Evolutionary conservation across 2,797 vertebrate genomes (phyloP), one percentile per base, ranked within the genome.

Genomic region (Lithobates sylvaticus): DNA sequence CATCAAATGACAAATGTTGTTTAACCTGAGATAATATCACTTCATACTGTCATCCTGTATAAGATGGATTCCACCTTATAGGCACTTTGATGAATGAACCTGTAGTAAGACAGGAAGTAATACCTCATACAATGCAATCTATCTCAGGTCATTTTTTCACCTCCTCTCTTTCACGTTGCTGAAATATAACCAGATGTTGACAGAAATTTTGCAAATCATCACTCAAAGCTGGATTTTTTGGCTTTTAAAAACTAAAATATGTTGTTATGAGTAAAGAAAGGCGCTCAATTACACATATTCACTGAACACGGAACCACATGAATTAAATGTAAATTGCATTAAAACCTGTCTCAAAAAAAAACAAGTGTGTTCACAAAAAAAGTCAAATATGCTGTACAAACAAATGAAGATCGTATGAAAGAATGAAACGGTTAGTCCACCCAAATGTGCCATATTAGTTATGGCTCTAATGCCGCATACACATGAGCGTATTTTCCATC

Each of bases 21-120:
- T 32, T 74, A 34, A 58, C 15, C 23, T 82, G 58, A 82, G 69
- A 74, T 72, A 61, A 73, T 65, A 82, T 74, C 80, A 27, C 70
- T 26, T 64, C 26, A 27, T 42, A 50, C 47, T 82, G 50, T 72
- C 44, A 10, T 26, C 47, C 16, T 73, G n/a, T 73, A 65, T 44
- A 71, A 81, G 78, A 81, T 36, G 78, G 67, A 81, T 81, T 47
- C 68, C 29, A 50, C 69, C 21, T 81, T 58, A 10, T 13, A 29
- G 78, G 47, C 68, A 58, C 68, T 71, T 54, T n/a, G 42, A 70
- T 70, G 42, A 54, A 50, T 54, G 10, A 13, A 61, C 27, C 39
- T 23, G 78, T 34, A 7, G 9, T 13, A 23, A n/a, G 36, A 16
- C 42, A 80, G 78, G 64, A 44, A 78, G 61, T 64, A 18, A 58